Conservation (phyloP, 2,113 vertebrate genomes). For the Cygnus atratus region DNA sequence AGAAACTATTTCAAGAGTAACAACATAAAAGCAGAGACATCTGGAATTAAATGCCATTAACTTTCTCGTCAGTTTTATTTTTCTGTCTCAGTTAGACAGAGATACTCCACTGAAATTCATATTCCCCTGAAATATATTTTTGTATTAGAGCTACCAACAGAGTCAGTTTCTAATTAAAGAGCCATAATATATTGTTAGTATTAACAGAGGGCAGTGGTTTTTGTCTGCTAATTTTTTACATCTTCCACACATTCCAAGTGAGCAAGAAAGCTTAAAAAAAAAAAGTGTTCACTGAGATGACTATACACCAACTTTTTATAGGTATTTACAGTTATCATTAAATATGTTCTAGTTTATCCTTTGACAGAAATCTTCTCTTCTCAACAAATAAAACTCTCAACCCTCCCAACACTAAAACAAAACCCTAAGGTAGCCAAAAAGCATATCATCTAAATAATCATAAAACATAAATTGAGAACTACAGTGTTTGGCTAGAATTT, state of each 20-base stretch:
- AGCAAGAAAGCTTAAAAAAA: neutral
- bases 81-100: constrained; percentile 48
- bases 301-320: neutral
- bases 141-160: constrained; percentile 14
- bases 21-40: constrained; percentile 51
- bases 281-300: neutral
- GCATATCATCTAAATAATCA: neutral
- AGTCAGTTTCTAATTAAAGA: constrained; percentile 52
- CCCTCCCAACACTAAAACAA: neutral
- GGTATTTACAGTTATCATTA: neutral
- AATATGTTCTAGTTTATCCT: neutral
- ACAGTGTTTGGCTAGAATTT: neutral
- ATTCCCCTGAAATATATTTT: constrained; percentile 33
- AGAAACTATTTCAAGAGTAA: constrained; percentile 62
- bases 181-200: constrained; percentile 39
- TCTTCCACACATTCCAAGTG: constrained; percentile 6
- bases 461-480: neutral
- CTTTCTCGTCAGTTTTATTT: constrained; percentile 41
- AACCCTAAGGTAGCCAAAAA: neutral
- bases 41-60: constrained; percentile 50
- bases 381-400: neutral
- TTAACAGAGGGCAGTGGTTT: neutral
- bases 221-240: constrained; percentile 12
- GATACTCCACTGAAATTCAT: neutral
- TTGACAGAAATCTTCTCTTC: neutral